Evolutionary conservation across 2,797 vertebrate genomes (phyloP), one percentile per base, ranked within the genome.

Genomic region (Gallinago solitaria): DNA sequence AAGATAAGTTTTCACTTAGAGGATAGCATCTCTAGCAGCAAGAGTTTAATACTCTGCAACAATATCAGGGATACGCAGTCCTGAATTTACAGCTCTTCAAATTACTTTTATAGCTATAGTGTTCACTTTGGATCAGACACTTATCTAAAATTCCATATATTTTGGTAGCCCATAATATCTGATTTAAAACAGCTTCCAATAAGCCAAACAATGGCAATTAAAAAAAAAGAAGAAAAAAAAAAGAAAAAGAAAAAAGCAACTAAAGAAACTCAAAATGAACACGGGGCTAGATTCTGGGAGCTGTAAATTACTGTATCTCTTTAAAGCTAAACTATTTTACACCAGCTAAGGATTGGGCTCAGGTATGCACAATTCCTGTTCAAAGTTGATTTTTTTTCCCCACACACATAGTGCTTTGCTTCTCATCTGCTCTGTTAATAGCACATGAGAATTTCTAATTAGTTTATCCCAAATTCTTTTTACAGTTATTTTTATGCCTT

Each of bases 1-100:
- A 93, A 97, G 90, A 96, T 95, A 96, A 95, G 89, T 94, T 96
- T 96, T 94, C 94, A 96, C 92, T 97, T 95, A 93, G 73, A 96
- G 90, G 87, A 95, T 89, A 93, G 73, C 81, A 96, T 92, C 89
- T 97, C 75, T 71, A 95, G 68, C 93, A 94, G 79, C 81, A 92
- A 95, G 88, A 89, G 80, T 95, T 93, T 89, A 94, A 95, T 94
- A 92, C 67, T 90, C 75, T 90, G 54, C 92, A 96, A 97, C 94
- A 94, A 87, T 93, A 97, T 95, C 95, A 89, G 57, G 91, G 80
- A 88, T 89, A 82, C 4, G 10, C 89, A 95, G 92, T 87, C 80
- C 94, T 88, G 88, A 96, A 94, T 97, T 96, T 93, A 95, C 71
- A 73, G 91, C 67, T 95, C 71, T 96, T 95, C 83, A 90, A 93